These are phyloP conservation scores for Polietes domitor DNA, from an alignment of 2,888 invertebrate species.

Conservation along the genomic window DNA sequence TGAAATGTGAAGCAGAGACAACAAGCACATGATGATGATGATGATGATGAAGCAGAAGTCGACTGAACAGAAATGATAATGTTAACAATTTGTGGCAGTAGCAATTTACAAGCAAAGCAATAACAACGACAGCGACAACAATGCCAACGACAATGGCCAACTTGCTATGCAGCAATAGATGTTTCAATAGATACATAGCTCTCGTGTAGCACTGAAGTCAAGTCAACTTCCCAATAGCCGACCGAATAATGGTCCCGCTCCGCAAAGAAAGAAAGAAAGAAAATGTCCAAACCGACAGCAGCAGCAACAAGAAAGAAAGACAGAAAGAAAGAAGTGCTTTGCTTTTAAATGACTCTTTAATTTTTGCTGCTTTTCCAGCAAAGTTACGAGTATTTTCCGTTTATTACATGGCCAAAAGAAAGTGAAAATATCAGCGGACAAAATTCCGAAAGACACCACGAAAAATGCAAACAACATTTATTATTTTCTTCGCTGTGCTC, in stretches of 20 bases:
- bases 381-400: slow-evolving; percentile 38
- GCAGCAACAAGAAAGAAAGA: neutral
- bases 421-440: slow-evolving; percentile 54
- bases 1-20: slow-evolving; percentile 12
- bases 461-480: slow-evolving; percentile 42
- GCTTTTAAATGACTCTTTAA: slow-evolving; percentile 49
- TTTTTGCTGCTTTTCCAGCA: slow-evolving; percentile 20
- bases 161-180: slow-evolving; percentile 33
- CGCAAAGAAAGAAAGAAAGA: neutral
- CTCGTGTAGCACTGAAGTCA: neutral
- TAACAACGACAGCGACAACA: slow-evolving; percentile 19
- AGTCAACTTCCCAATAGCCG: slow-evolving; percentile 10
- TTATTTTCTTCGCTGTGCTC: neutral
- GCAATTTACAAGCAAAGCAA: slow-evolving; percentile 43
- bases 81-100: slow-evolving; percentile 65
- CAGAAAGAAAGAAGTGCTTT: slow-evolving; percentile 7
- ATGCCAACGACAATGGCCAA: slow-evolving; percentile 5
- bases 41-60: neutral
- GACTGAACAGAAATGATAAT: slow-evolving; percentile 54
- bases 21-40: neutral
- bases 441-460: slow-evolving; percentile 3
- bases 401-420: slow-evolving; percentile 65
- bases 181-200: slow-evolving; percentile 13
- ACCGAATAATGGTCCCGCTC: neutral
- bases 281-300: neutral